Base-by-base conservation (phyloP, 2,888 invertebrate species). In the Dicranocentrus wangi region DNA sequence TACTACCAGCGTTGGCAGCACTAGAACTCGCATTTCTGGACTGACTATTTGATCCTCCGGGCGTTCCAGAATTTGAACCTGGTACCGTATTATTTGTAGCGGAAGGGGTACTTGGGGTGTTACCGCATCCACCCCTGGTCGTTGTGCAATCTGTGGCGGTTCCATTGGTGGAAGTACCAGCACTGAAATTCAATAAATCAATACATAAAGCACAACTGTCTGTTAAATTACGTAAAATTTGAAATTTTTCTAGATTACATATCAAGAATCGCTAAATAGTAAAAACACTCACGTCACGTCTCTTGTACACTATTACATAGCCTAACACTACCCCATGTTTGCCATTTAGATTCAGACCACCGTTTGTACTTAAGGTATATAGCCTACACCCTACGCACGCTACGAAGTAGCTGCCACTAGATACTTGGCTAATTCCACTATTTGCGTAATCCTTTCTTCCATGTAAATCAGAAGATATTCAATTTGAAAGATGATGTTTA, bases 401-500 rank as follows among this genome's bases (percentile, higher is more conserved):
- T 39, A 47, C 15, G 47, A 47, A 47, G 32, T 43, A 10, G 70
- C 23, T n/a, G 78, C 78, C 8, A 32, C 78, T 28, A 78, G 21
- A 27, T 63, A 78, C 28, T 32, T 61, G 27, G 78, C 78, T 5
- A 70, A 19, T 42, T 78, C 78, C 28, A 78, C 70, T 19, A 78
- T 78, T 21, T 70, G 63, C 8, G 69, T 21, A 25, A 78, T 63
- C 21, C 78, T 32, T 32, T 78, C 69, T 42, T 78, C 78, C 78
- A 78, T 70, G 70, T 78, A 78, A 42, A 78, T 78, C 27, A 78
- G 65, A 21, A 71, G 55, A 32, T 78, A 71, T 27, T 78, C 78
- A 55, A 78, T 78, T 78, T 78, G 78, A 65, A 78, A 78, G 19
- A 78, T 71, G 7, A 78, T 78, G 43, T 78, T 78, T 51, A 78